These are phyloP conservation scores for Saccopteryx bilineata DNA, from an alignment of 2,113 vertebrate species.

Conservation along the genomic window DNA sequence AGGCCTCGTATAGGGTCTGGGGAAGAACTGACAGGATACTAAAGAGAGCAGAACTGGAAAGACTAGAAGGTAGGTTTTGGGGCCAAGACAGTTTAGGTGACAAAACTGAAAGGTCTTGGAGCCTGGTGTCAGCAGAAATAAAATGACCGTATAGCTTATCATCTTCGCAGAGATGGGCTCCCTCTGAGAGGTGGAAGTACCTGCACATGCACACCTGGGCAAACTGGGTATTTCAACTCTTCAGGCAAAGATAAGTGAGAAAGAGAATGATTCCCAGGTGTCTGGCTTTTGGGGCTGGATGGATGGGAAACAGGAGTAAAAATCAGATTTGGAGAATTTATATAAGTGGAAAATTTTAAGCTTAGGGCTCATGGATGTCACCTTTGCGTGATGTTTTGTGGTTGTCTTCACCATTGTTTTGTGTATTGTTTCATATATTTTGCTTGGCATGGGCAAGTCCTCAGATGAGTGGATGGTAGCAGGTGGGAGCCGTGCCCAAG, in stretches of 20 bases:
- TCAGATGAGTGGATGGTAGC: too few species aligned
- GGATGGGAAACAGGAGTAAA: neutral
- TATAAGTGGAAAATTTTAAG: neutral
- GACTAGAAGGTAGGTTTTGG: neutral
- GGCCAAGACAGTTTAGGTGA: neutral
- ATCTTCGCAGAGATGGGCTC: too few species aligned
- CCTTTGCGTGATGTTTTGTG: neutral
- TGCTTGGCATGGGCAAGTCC: neutral
- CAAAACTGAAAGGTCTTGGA: neutral
- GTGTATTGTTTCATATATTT: neutral
- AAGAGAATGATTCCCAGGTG: neutral
- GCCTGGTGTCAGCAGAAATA: neutral
- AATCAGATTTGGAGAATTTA: neutral
- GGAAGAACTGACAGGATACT: neutral
- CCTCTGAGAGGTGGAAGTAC: neutral
- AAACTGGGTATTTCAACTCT: neutral
- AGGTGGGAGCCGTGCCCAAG: neutral
- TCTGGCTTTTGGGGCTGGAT: neutral
- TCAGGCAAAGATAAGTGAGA: accelerated
- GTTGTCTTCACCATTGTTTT: accelerated
- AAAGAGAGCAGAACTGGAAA: neutral
- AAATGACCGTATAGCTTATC: neutral
- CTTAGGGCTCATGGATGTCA: neutral
- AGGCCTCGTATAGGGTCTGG: neutral
- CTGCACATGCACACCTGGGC: neutral